A percentile compares a stretch with the other conserved stretches of the same genome.
phyloP scores from a whole-genome alignment of 2,888 invertebrate genomes.

The Choristoneura rosaceana region DNA sequence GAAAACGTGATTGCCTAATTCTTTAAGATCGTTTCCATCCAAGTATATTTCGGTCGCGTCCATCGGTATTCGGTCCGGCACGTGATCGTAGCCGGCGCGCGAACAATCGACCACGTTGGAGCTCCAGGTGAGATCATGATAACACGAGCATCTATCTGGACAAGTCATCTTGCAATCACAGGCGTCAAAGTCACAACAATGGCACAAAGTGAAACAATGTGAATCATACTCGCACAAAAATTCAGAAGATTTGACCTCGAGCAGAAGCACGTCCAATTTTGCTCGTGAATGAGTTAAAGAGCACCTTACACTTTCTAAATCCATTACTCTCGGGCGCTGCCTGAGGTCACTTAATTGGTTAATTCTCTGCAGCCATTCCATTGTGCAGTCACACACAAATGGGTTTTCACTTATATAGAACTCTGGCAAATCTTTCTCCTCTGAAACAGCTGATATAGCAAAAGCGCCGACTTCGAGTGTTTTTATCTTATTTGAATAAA shows the following conservation, averaged over 20 bases:
- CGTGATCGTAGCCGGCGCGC: conserved; percentile 89
- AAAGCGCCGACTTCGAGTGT: conserved; percentile 90
- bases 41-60: conserved; percentile 95
- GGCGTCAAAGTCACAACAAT: conserved; percentile 95
- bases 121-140: conserved; percentile 94
- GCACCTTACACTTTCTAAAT: conserved; percentile 92
- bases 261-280: conserved; percentile 87
- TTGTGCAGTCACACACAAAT: conserved; percentile 93
- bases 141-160: conserved; percentile 94
- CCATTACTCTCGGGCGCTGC: conserved; percentile 92
- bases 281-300: conserved; percentile 88
- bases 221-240: conserved; percentile 93
- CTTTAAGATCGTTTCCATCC: conserved; percentile 92
- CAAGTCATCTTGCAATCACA: conserved; percentile 97
- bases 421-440: conserved; percentile 89
- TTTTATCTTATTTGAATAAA: conserved; percentile 90
- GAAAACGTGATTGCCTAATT: conserved; percentile 93
- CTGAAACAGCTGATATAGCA: conserved; percentile 87
- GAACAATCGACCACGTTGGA: conserved; percentile 94
- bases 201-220: conserved; percentile 94
- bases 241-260: conserved; percentile 90
- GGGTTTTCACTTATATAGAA: conserved; percentile 94
- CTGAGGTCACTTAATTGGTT: conserved; percentile 90
- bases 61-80: conserved; percentile 94
- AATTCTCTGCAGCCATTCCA: conserved; percentile 94